A percentile compares a stretch with the other conserved stretches of the same genome.
These are phyloP conservation scores for Prunella himalayana DNA, from an alignment of 2,113 vertebrate species.

Conservation along the genomic window DNA sequence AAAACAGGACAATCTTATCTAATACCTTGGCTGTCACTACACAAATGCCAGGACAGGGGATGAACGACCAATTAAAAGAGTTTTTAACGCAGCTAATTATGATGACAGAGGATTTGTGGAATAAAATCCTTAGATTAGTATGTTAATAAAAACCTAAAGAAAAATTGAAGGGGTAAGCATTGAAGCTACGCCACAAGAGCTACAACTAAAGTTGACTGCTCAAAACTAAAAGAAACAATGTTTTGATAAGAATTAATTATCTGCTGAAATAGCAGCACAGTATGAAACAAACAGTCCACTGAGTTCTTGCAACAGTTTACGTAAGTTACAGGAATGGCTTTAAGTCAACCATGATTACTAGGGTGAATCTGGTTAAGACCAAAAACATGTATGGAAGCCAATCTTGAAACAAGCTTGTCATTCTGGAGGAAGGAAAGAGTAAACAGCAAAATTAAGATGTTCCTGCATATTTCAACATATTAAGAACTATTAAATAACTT, in stretches of 20 bases:
- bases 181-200: background rate
- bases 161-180: background rate
- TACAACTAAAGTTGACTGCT: background rate
- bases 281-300: background rate
- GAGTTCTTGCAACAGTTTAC: constrained; percentile 19
- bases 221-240: background rate
- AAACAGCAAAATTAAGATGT: background rate
- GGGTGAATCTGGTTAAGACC: constrained; percentile 35
- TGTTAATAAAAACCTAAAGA: background rate
- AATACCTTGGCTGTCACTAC: background rate
- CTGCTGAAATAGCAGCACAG: background rate
- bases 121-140: background rate
- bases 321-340: background rate
- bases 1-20: constrained; percentile 47
- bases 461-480: background rate
- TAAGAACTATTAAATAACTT: background rate
- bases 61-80: background rate
- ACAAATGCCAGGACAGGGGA: background rate
- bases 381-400: constrained; percentile 32
- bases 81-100: background rate
- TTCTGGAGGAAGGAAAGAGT: background rate
- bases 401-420: background rate
- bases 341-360: constrained; percentile 35
- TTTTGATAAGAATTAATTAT: background rate
- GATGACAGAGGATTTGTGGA: background rate